These are phyloP conservation scores for Orcinus orca DNA, from an alignment of 2,113 vertebrate genomes.

Conservation along the genomic window DNA sequence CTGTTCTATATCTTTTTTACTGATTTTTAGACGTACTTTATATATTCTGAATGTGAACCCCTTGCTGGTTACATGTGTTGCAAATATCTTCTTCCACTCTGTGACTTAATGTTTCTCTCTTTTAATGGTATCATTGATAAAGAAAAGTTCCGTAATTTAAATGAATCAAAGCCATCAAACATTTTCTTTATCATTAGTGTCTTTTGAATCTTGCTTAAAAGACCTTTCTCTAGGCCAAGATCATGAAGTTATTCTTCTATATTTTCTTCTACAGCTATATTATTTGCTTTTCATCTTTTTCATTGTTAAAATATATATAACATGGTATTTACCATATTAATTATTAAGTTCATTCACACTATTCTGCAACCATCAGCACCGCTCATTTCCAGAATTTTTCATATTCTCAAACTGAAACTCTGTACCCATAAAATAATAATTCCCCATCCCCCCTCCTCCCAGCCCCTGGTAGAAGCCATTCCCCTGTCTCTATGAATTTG, in stretches of 20 bases:
- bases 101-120: neutral
- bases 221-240: neutral
- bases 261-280: neutral
- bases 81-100: neutral
- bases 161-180: neutral
- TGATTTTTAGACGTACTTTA: too few relatives aligned
- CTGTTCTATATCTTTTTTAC: neutral
- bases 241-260: neutral
- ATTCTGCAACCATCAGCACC: neutral
- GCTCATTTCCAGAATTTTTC: neutral
- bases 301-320: neutral
- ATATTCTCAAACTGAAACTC: neutral
- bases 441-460: neutral
- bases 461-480: neutral
- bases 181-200: neutral
- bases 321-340: neutral
- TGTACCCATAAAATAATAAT: neutral
- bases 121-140: neutral
- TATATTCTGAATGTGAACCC: neutral
- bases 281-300: neutral
- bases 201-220: neutral
- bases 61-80: neutral
- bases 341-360: neutral
- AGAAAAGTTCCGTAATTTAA: neutral
- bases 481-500: neutral